Evolutionary conservation across 2,888 invertebrate species (phyloP), one percentile per base, ranked within the genome.

Genomic region (Sepioteuthis lessoniana): DNA sequence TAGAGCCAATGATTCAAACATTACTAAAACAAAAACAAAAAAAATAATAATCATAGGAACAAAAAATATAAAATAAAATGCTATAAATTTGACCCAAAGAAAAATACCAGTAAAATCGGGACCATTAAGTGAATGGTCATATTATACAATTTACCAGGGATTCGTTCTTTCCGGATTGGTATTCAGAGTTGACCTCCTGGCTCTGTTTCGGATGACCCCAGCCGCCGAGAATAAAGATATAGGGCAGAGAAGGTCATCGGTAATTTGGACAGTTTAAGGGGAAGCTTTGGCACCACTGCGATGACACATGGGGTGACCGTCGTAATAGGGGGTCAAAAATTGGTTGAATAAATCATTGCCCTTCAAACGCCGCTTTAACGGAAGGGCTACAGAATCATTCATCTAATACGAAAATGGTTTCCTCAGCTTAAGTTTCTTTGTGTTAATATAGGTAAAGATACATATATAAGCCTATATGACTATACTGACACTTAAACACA

Each of bases 211-310:
- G 76, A 76, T 76, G 76, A 76, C 76, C 76, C 76, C 76, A 76
- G 76, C 76, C 31, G 10, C 4, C 76, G 76, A n/a, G 76, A 76
- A 31, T 76, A 31, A n/a, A 76, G 8, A 76, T 76, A 76, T 76
- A 76, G 76, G 76, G 76, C 76, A 76, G 76, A 76, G 76, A 76
- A 76, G 76, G 76, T 76, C 76, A 76, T 76, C n/a, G n/a, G 76
- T 76, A 76, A 76, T 76, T 76, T 76, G 76, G 76, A 76, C 76
- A 76, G 76, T 76, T 76, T 60, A 76, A 76, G 76, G 1, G 76
- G 16, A 76, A 31, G 8, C n/a, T 76, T 13, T n/a, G 76, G 76
- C 76, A 76, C 76, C 76, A n/a, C 10, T n/a, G 76, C 16, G 76
- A 76, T 76, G 76, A 76, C 76, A 76, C 76, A 31, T 76, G 31